Percentiles rank a stretch among this genome's conserved stretches.
phyloP scores from a whole-genome alignment of 2,888 invertebrate genomes.

The Polyommatus icarus region DNA sequence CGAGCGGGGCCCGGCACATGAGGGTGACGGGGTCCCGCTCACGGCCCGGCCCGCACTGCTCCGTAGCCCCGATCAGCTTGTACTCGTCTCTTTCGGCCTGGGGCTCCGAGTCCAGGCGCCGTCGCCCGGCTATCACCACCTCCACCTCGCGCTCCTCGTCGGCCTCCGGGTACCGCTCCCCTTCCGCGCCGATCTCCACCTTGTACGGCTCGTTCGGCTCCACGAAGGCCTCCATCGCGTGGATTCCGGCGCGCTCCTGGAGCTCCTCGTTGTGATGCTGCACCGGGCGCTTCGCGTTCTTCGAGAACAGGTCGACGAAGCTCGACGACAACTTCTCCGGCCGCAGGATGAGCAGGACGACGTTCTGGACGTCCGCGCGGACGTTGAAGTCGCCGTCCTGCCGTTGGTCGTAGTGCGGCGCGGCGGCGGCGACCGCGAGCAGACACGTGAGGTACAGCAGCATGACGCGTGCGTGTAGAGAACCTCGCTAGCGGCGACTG shows the following conservation, averaged over 20 bases:
- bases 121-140: constrained; percentile 65
- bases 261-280: constrained; percentile 39
- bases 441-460: constrained; percentile 53
- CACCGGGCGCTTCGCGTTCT: constrained; percentile 45
- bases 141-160: constrained; percentile 57
- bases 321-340: constrained; percentile 58
- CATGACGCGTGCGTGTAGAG: constrained; percentile 63
- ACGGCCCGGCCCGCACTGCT: constrained; percentile 88
- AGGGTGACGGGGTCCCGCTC: constrained; percentile 85
- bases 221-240: constrained; percentile 77
- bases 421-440: constrained; percentile 51
- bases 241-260: constrained; percentile 72
- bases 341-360: constrained; percentile 84
- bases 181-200: constrained; percentile 79
- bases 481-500: constrained; percentile 60
- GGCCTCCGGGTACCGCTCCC: constrained; percentile 50
- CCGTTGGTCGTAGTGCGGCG: constrained; percentile 82
- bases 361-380: constrained; percentile 86
- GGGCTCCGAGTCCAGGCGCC: constrained; percentile 53
- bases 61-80: constrained; percentile 83
- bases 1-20: constrained; percentile 62
- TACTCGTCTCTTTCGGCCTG: constrained; percentile 58
- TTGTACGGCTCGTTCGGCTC: constrained; percentile 85
- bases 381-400: constrained; percentile 89
- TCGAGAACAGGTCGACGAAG: constrained; percentile 48